Evolutionary conservation across 2,797 vertebrate genomes (phyloP), one percentile per base, ranked within the genome.

Genomic region (Calcarius lapponicus): DNA sequence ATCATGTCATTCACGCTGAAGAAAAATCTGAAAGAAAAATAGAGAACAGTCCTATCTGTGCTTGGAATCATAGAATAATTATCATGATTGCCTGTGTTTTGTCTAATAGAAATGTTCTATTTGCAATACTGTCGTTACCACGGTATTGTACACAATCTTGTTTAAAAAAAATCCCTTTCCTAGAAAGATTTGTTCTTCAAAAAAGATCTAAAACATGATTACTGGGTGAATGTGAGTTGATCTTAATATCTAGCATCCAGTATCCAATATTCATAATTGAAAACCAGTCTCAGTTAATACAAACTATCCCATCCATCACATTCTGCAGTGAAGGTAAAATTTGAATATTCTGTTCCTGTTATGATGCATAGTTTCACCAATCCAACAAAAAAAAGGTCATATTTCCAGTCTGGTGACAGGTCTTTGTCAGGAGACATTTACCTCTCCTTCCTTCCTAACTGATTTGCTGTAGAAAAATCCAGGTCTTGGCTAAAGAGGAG

Each of bases 1-100:
- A 91, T 88, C 65, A 2, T 96, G 93, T 94, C 95, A 95, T 86
- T 97, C 83, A 88, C 51, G 73, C 71, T 96, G 97, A 88, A 95
- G 97, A 96, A 95, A 97, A 96, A 97, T 96, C 96, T 97, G 97
- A 95, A 97, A 97, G 96, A 97, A 96, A 97, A 97, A 97, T 96
- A 96, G 95, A 97, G 64, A 97, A 94, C 92, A 96, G 86, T 95
- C 96, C 97, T 97, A 76, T 93, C 96, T 97, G 93, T 6, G 47
- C 88, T 88, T 62, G 70, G 93, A 93, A 95, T 88, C 61, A 94
- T 25, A 71, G 76, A 82, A 36, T 60, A 73, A 67, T 88, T 80
- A 83, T 56, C 70, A 82, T 78, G 95, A 71, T 50, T 76, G 57
- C 50, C 71, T 48, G 36, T 58, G 42, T 75, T 76, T 58, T 13